Conservation (phyloP, 2,888 invertebrate species). For the Lapara coniferarum region DNA sequence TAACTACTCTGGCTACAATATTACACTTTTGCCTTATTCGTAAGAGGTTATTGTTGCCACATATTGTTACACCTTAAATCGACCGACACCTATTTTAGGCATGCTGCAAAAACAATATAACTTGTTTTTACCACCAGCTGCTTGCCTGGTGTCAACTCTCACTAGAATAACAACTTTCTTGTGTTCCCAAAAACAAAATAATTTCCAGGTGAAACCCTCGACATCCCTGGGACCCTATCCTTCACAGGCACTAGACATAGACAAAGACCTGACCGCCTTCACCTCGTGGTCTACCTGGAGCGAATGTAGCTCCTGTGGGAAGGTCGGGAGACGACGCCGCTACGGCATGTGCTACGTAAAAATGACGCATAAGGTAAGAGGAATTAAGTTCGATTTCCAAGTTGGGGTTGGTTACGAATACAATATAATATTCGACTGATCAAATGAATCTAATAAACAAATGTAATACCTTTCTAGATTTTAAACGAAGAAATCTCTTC, state of each 20-base stretch:
- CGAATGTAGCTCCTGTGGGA: conserved; percentile 85
- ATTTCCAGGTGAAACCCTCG: conserved; percentile 48
- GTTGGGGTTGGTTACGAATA: too few species aligned
- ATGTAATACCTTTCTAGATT: not conserved
- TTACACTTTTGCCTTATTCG: too few species aligned
- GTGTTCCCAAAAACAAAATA: not conserved
- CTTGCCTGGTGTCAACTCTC: too few species aligned
- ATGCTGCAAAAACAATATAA: too few species aligned
- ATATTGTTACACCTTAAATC: too few species aligned
- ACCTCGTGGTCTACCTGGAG: conserved; percentile 87
- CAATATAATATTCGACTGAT: too few species aligned
- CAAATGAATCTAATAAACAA: not conserved
- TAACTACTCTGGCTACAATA: too few species aligned
- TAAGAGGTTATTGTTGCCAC: too few species aligned
- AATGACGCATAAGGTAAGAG: not conserved
- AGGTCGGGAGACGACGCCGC: conserved; percentile 81
- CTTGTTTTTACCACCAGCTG: too few species aligned
- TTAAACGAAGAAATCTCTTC: not conserved
- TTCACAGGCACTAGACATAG: conserved; percentile 15
- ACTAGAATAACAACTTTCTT: too few species aligned
- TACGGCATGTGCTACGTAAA: conserved; percentile 85
- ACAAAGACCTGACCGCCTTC: conserved; percentile 62
- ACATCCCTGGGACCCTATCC: conserved; percentile 48
- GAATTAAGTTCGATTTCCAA: not conserved
- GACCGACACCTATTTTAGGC: too few species aligned